Evolutionary conservation across 2,888 invertebrate species (phyloP), one percentile per base, ranked within the genome.

Genomic region (Drosophila birchii): DNA sequence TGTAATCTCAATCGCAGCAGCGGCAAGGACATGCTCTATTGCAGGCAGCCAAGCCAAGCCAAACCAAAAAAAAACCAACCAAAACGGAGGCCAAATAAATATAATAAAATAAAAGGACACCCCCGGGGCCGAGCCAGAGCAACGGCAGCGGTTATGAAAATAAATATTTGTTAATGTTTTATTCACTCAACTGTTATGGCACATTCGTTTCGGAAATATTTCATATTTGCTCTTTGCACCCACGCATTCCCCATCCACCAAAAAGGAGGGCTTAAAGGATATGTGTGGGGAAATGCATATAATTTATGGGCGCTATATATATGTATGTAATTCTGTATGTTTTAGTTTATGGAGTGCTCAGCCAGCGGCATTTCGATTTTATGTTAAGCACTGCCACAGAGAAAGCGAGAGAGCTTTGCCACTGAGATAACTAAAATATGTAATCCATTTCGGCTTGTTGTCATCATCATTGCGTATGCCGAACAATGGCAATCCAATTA

Each of bases 401-500:
- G 8, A 3, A 12, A n/a, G 47, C 1, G 16, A 16, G 38, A 38
- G 29, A 16, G 23, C 45, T 29, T 45, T 16, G 43, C 32, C 32
- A 5, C 38, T 20, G 29, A 62, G 32, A 62, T 62, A 64, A 62
- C 63, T 39, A 34, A 63, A 51, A 58, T 71, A 41, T 58, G 69
- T 71, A 70, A 69, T 70, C 47, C 47, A 58, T 49, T 58, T 38
- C 18, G 18, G 36, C 16, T 36, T 26, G 23, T 55, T 23, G 57
- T 38, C 38, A 38, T 38, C 38, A 38, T 56, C 44, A 34, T 41
- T 18, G 29, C 44, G 23, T 32, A 34, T 39, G 55, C 59, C 53
- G 45, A 70, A 73, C 75, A 74, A 72, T 71, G 62, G 29, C 53
- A 70, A 78, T 56, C 73, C 71, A 85, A 85, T 81, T 85, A 76